A percentile compares a stretch with the other conserved stretches of the same genome.
Evolutionary conservation across 2,113 vertebrate genomes (phyloP).

Genomic region (Aleadryas rufinucha): DNA sequence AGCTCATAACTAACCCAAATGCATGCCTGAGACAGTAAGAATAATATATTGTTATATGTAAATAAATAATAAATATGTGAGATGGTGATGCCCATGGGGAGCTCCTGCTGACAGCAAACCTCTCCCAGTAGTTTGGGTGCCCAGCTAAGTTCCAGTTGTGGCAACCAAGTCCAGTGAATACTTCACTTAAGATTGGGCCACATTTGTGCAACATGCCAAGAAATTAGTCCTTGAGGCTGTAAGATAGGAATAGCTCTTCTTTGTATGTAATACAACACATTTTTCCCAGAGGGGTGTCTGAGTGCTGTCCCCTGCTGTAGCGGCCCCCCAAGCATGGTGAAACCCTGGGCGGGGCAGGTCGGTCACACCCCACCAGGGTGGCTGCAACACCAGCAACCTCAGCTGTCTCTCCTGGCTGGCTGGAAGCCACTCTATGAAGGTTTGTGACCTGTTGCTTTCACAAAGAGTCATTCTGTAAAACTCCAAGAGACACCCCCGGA

Average conservation of each 20-base stretch:
- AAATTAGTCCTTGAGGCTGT: neutral
- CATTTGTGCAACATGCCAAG: fast-evolving
- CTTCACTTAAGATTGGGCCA: neutral
- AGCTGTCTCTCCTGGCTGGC: neutral
- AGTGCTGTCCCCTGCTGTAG: neutral
- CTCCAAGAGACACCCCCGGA: neutral
- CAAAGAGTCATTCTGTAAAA: neutral
- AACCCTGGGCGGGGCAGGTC: neutral
- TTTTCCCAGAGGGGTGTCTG: neutral
- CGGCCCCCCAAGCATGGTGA: neutral
- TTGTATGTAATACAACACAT: neutral
- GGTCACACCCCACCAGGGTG: neutral
- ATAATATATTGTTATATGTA: neutral
- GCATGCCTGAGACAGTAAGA: neutral
- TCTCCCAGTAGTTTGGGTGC: neutral
- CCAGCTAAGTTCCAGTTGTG: neutral
- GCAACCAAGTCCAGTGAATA: neutral
- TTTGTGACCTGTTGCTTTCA: neutral
- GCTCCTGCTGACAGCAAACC: neutral
- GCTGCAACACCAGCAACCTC: neutral
- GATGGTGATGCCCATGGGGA: neutral
- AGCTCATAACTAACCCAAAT: neutral
- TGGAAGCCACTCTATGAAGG: neutral
- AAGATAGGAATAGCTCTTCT: neutral
- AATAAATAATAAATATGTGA: neutral